Evolutionary conservation across 2,888 invertebrate species (phyloP).

Genomic region (Nudaria mundana): DNA sequence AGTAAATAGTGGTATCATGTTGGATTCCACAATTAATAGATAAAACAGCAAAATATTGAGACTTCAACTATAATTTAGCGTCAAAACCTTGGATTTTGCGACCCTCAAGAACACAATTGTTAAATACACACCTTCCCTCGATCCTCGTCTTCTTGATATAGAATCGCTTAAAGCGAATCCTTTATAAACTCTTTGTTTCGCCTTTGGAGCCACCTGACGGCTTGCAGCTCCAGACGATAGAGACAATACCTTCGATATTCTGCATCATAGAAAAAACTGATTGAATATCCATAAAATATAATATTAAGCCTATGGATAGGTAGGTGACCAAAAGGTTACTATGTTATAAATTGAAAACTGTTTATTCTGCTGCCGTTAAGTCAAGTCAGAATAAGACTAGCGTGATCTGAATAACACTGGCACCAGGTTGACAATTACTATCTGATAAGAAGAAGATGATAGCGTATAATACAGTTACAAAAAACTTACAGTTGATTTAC

Average conservation of each 20-base stretch:
- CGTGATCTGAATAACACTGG: too few relatives aligned
- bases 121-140: constrained; percentile 46
- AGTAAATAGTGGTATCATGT: background rate
- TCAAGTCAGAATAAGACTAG: too few relatives aligned
- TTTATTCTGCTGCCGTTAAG: too few relatives aligned
- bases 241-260: constrained; percentile 46
- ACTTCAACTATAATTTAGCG: too few relatives aligned
- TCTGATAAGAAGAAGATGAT: background rate
- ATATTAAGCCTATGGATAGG: too few relatives aligned
- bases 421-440: background rate
- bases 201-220: constrained; percentile 19
- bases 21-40: too few relatives aligned
- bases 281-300: background rate
- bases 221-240: constrained; percentile 25
- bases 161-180: constrained; percentile 39
- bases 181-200: constrained; percentile 39
- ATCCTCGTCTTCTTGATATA: constrained; percentile 34
- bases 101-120: background rate
- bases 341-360: too few relatives aligned
- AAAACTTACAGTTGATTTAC: constrained; percentile 54
- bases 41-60: too few relatives aligned
- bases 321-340: too few relatives aligned
- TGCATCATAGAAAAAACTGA: constrained; percentile 19
- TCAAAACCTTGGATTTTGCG: too few relatives aligned
- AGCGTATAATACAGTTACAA: background rate